Conservation (phyloP, 2,888 invertebrate genomes). For the Tipula unca region DNA sequence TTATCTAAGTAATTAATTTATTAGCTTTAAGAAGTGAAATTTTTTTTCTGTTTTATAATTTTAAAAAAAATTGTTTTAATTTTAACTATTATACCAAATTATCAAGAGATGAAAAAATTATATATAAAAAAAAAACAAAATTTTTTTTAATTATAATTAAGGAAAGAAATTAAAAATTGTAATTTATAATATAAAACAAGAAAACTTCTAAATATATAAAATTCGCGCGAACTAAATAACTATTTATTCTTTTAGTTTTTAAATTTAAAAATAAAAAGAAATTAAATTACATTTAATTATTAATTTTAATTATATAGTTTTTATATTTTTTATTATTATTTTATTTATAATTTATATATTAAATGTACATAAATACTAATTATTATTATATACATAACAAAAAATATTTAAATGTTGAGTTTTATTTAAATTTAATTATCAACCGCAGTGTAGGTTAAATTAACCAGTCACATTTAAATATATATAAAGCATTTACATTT, state of each 20-base stretch:
- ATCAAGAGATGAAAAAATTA: not conserved
- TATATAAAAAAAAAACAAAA: not conserved
- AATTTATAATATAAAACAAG: not conserved
- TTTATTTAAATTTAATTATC: not conserved
- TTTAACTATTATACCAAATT: not conserved
- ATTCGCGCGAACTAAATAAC: not conserved
- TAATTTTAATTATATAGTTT: not conserved
- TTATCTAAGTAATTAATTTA: not conserved
- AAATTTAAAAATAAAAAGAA: conserved; percentile 2
- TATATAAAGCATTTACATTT: too few species aligned
- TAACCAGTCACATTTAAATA: not conserved
- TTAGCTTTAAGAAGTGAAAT: not conserved
- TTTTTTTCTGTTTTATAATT: not conserved
- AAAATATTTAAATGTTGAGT: not conserved
- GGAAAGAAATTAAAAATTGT: not conserved
- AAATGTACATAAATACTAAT: conserved; percentile 14
- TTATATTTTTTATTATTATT: conserved; percentile 8
- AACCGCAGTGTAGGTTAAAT: not conserved
- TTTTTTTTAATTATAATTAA: not conserved
- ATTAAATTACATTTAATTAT: not conserved
- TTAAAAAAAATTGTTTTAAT: not conserved
- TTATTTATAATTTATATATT: not conserved
- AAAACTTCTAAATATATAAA: not conserved
- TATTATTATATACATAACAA: not conserved
- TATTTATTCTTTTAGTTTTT: conserved; percentile 14